Conservation (phyloP, 2,888 invertebrate genomes). For the Hypena proboscidalis region DNA sequence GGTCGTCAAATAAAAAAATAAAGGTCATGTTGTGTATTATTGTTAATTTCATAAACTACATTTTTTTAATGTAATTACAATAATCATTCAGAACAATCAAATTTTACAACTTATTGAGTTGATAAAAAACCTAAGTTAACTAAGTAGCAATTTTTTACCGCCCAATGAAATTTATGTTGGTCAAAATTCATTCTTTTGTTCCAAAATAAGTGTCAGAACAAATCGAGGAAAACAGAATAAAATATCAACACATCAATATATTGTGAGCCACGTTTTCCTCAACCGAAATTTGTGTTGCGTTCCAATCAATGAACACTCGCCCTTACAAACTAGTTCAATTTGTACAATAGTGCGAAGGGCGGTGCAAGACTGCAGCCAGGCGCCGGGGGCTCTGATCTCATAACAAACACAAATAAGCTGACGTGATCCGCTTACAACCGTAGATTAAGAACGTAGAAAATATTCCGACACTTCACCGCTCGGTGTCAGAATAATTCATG, state of each 20-base stretch:
- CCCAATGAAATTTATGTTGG: too few relatives aligned
- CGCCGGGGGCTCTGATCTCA: constrained; percentile 75
- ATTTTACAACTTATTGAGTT: too few relatives aligned
- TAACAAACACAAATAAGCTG: constrained; percentile 83
- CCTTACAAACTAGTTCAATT: constrained; percentile 57
- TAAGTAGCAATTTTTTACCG: too few relatives aligned
- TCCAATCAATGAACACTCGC: constrained; percentile 32
- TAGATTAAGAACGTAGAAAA: constrained; percentile 73
- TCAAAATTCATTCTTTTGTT: not conserved
- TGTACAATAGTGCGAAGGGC: constrained; percentile 61
- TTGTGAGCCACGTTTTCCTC: not conserved
- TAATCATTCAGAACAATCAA: too few relatives aligned
- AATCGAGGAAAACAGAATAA: not conserved
- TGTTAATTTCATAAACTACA: too few relatives aligned
- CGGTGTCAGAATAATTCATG: constrained; percentile 63
- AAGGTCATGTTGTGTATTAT: too few relatives aligned
- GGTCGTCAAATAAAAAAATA: too few relatives aligned
- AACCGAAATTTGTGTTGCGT: constrained; percentile 8
- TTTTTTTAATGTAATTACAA: too few relatives aligned
- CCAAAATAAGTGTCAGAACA: too few relatives aligned
- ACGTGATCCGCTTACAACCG: constrained; percentile 82
- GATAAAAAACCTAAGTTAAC: too few relatives aligned
- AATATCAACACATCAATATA: not conserved
- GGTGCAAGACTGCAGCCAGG: constrained; percentile 60
- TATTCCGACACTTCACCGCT: constrained; percentile 61